A percentile compares a stretch with the other conserved stretches of the same genome.
phyloP scores from a whole-genome alignment of 2,888 invertebrate genomes.

The Luperina testacea region DNA sequence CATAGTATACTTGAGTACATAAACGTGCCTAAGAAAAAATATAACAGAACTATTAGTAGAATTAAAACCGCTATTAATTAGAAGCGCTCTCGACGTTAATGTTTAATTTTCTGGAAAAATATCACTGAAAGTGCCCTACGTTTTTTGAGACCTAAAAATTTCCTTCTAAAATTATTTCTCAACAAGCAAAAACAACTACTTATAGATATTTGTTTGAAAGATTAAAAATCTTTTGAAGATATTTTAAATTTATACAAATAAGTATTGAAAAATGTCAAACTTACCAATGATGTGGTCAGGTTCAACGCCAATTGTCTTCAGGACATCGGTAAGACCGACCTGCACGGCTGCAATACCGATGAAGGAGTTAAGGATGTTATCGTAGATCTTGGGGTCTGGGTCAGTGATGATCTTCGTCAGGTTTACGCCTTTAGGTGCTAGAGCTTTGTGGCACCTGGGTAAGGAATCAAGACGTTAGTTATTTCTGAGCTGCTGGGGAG shows the following conservation, averaged over 20 bases:
- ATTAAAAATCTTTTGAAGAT: neutral
- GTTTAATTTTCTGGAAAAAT: constrained; percentile 23
- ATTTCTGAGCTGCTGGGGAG: neutral
- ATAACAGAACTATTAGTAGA: neutral
- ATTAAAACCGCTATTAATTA: constrained; percentile 6
- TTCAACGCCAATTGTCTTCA: constrained; percentile 86
- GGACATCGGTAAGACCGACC: constrained; percentile 88
- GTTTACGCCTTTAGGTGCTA: constrained; percentile 92
- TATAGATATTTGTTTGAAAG: neutral
- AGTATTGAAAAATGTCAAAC: constrained; percentile 20
- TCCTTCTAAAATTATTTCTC: neutral
- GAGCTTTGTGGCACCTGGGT: constrained; percentile 89
- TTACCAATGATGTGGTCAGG: constrained; percentile 88
- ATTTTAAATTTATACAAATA: neutral
- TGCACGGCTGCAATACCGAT: constrained; percentile 94
- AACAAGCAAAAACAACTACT: neutral
- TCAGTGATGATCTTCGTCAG: constrained; percentile 91
- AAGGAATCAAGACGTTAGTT: neutral
- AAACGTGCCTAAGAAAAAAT: neutral
- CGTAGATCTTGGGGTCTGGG: constrained; percentile 91
- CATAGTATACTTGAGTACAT: neutral
- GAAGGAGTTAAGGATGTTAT: constrained; percentile 93
- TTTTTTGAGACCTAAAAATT: neutral
- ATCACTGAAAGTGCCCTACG: neutral
- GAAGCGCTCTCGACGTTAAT: neutral